Evolutionary conservation across 2,888 invertebrate genomes (phyloP).

Genomic region (Ellobium chinense): DNA sequence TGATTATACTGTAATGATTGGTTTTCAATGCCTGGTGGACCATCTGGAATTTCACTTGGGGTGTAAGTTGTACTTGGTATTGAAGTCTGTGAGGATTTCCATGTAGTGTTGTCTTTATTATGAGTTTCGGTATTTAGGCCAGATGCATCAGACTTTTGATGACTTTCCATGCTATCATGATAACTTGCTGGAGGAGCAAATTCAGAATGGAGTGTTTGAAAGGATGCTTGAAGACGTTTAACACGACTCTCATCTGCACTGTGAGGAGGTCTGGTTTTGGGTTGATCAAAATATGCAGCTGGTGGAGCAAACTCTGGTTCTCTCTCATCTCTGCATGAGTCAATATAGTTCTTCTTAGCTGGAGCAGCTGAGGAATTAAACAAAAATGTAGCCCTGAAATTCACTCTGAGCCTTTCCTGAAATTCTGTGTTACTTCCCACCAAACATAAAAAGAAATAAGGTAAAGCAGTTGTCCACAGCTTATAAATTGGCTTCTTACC

Average conservation of each 20-base stretch:
- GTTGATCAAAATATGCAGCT: conserved; percentile 55
- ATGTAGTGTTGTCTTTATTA: not conserved
- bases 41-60: not conserved
- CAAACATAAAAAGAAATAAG: too few relatives aligned
- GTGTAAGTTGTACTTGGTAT: not conserved
- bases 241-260: not conserved
- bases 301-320: conserved; percentile 72
- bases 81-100: not conserved
- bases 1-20: not conserved
- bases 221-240: not conserved
- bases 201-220: not conserved
- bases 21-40: not conserved
- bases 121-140: too few relatives aligned
- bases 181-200: conserved; percentile 17
- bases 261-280: not conserved
- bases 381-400: not conserved
- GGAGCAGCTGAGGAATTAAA: not conserved
- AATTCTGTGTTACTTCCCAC: too few relatives aligned
- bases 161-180: not conserved
- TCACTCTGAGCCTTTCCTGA: too few relatives aligned
- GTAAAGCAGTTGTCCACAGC: too few relatives aligned
- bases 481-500: too few relatives aligned
- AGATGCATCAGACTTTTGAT: too few relatives aligned
- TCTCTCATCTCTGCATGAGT: conserved; percentile 63
- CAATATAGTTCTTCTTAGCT: conserved; percentile 54